Evolutionary conservation across 2,888 invertebrate species (phyloP).

Genomic region (Sussaba pulchella): DNA sequence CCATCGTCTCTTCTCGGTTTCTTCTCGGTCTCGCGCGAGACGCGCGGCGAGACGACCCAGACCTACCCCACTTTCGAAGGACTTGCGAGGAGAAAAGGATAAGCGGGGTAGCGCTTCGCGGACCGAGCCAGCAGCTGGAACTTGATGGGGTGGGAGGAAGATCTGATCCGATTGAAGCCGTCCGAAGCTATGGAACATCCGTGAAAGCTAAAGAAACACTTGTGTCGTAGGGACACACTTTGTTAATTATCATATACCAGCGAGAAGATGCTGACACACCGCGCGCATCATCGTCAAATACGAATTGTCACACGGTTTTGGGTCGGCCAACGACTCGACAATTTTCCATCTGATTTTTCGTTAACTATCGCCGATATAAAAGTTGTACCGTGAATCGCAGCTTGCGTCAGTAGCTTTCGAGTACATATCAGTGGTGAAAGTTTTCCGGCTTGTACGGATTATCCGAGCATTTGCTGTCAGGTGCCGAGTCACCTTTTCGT

Average conservation of each 20-base stretch:
- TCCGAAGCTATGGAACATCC: constrained; percentile 49
- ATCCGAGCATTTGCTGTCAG: constrained; percentile 43
- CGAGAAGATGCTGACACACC: neutral
- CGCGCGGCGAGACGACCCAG: constrained; percentile 74
- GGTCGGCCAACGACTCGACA: neutral
- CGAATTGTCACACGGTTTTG: too few species aligned
- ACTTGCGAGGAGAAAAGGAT: constrained; percentile 61
- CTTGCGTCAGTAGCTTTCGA: constrained; percentile 39
- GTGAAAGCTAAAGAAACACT: constrained; percentile 58
- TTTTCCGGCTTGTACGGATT: constrained; percentile 46
- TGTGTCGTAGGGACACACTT: constrained; percentile 81
- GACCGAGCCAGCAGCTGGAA: constrained; percentile 41
- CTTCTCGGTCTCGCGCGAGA: constrained; percentile 9
- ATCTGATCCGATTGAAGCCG: constrained; percentile 5
- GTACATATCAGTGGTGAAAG: constrained; percentile 54
- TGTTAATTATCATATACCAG: constrained; percentile 59
- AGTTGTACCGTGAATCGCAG: neutral
- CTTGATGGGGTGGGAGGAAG: constrained; percentile 53
- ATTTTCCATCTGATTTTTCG: neutral
- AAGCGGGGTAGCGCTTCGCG: constrained; percentile 17
- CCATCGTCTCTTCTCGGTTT: constrained; percentile 12
- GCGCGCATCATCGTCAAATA: too few species aligned
- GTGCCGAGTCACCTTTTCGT: constrained; percentile 55
- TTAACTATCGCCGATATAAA: neutral
- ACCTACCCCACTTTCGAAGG: constrained; percentile 77